These are phyloP conservation scores for Stenotaenia linearis DNA, from an alignment of 2,888 invertebrate genomes.

Conservation along the genomic window DNA sequence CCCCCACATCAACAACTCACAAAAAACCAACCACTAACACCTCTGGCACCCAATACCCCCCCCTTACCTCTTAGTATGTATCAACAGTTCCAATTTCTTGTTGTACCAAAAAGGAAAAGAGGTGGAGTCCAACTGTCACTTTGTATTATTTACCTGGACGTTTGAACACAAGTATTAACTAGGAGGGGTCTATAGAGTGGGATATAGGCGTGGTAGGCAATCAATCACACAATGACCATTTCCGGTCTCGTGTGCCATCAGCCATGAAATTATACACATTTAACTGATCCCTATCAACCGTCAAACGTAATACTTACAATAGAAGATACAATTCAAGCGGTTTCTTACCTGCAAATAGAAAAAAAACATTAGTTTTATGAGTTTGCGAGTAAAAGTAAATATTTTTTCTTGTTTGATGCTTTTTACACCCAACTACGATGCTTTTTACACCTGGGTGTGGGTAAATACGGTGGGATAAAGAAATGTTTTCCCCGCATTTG, in stretches of 20 bases:
- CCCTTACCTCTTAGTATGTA: not conserved
- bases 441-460: not conserved
- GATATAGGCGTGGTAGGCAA: not conserved
- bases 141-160: not conserved
- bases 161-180: constrained; percentile 9
- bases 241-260: not conserved
- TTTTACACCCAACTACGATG: not conserved
- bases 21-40: not conserved
- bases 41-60: too few relatives aligned
- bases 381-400: too few relatives aligned
- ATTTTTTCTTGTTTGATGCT: too few relatives aligned
- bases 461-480: not conserved
- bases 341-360: not conserved
- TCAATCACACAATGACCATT: not conserved
- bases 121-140: not conserved
- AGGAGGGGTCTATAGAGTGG: constrained; percentile 11
- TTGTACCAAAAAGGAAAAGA: not conserved
- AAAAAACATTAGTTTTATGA: too few relatives aligned
- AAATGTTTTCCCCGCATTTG: too few relatives aligned
- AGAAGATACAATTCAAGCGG: not conserved
- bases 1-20: too few relatives aligned
- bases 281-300: not conserved
- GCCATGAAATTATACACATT: not conserved
- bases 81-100: not conserved
- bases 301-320: not conserved